Evolutionary conservation across 2,888 invertebrate genomes (phyloP).

Genomic region (Melanchra persicariae): DNA sequence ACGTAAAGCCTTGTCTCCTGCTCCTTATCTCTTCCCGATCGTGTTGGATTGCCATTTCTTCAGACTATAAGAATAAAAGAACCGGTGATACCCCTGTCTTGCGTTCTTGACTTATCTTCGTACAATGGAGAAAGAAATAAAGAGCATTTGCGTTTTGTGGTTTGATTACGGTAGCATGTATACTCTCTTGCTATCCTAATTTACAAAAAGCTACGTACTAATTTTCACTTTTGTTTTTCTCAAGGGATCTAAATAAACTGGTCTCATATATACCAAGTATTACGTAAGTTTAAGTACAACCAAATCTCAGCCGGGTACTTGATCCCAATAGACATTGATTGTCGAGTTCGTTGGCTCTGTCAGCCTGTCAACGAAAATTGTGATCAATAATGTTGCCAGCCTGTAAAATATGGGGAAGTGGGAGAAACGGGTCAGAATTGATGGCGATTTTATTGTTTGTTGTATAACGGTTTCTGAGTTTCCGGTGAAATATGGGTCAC

Average conservation of each 20-base stretch:
- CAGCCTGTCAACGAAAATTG: constrained; percentile 49
- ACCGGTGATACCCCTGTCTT: no score
- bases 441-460: constrained; percentile 50
- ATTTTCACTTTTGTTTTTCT: background rate
- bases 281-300: constrained; percentile 25
- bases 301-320: constrained; percentile 44
- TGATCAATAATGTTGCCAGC: constrained; percentile 47
- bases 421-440: constrained; percentile 33
- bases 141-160: no score
- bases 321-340: constrained; percentile 43
- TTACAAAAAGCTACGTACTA: background rate
- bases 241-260: background rate
- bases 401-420: constrained; percentile 49
- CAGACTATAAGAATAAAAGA: no score
- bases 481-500: constrained; percentile 28
- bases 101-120: no score
- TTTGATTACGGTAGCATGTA: no score
- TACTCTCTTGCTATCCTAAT: background rate
- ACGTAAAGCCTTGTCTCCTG: no score
- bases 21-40: no score
- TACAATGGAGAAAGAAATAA: no score
- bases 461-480: constrained; percentile 29
- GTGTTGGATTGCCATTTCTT: no score
- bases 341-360: constrained; percentile 47
- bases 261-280: background rate